Evolutionary conservation across 2,797 vertebrate species (phyloP), one percentile per base, ranked within the genome.

Genomic region (Paedocypris micromegethes): DNA sequence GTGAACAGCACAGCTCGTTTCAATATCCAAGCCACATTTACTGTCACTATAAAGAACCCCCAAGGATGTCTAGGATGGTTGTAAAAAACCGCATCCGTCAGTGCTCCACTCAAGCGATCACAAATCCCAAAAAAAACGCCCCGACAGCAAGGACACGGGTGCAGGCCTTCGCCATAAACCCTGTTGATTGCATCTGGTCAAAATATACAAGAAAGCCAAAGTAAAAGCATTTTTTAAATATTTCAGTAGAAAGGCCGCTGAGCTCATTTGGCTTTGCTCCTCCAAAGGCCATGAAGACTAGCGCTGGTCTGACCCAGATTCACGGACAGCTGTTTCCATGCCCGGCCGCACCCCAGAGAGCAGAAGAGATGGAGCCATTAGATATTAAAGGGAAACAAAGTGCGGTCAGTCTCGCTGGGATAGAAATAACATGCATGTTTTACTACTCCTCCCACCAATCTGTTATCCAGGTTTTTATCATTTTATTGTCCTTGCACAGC

Each of bases 321-420:
- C 68, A n/a, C 50, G 77, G 72, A 66, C 75, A 75, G 75, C 73
- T 77, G 78, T 74, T 79, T 79, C 66, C 60, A 57, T 66, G 64
- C 72, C 70, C 66, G 58, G 73, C 57, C 66, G 66, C 67, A 72
- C 72, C 64, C 58, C 58, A 53, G 73, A 72, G 70, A 63, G 53
- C 64, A 66, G 47, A 62, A 47, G 59, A 64, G 60, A 66, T 63
- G 53, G 37, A 75, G 53, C 59, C 5, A 53, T 60, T 72, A 58
- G 58, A 55, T 58, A 64, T 52, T 47, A 40, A 63, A 72, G 75
- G 50, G 62, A 66, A 68, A 61, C 62, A 71, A 58, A 73, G 65
- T 58, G 67, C 53, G 49, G 58, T 78, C 74, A 72, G 62, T 53
- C 46, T 60, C 48, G 69, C 52, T 57, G 67, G 57, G 40, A 43